Conservation (phyloP, 2,113 vertebrate species). For the Anoplopoma fimbria region DNA sequence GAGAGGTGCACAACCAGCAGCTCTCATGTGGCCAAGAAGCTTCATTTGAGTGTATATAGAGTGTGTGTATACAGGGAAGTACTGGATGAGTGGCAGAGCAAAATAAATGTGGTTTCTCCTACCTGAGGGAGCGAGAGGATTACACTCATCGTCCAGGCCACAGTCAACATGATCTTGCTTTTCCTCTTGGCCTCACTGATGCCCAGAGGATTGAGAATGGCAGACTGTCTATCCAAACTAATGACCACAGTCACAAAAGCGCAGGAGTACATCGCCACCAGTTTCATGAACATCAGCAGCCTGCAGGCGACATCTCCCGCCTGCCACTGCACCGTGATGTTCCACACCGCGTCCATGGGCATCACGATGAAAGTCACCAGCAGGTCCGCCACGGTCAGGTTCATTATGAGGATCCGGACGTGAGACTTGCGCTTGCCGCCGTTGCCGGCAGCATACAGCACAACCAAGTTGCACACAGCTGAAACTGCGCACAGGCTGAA, state of each 20-base stretch:
- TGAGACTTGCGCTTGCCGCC: slow-evolving; percentile 84
- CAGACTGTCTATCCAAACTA: slow-evolving; percentile 89
- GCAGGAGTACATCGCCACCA: slow-evolving; percentile 90
- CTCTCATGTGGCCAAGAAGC: neutral
- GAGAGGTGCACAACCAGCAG: neutral
- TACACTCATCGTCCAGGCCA: slow-evolving; percentile 87
- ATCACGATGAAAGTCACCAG: slow-evolving; percentile 89
- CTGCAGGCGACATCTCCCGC: slow-evolving; percentile 87
- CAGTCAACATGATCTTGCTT: slow-evolving; percentile 85
- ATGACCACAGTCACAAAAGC: slow-evolving; percentile 90
- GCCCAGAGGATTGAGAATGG: slow-evolving; percentile 88
- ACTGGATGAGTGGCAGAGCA: slow-evolving; percentile 5
- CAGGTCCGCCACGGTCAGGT: slow-evolving; percentile 88
- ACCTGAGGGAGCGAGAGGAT: slow-evolving; percentile 88
- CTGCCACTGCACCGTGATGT: slow-evolving; percentile 90
- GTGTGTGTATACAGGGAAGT: neutral
- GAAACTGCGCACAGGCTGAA: slow-evolving; percentile 84
- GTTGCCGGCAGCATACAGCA: slow-evolving; percentile 83
- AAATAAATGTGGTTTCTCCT: slow-evolving; percentile 25
- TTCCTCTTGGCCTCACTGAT: slow-evolving; percentile 84
- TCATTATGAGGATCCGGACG: slow-evolving; percentile 86
- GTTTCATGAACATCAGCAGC: slow-evolving; percentile 89
- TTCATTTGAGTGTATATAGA: neutral
- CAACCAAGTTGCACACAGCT: slow-evolving; percentile 83
- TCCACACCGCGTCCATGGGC: slow-evolving; percentile 90